Base-by-base conservation (phyloP, 2,113 vertebrate genomes). In the Rhagologus leucostigma region DNA sequence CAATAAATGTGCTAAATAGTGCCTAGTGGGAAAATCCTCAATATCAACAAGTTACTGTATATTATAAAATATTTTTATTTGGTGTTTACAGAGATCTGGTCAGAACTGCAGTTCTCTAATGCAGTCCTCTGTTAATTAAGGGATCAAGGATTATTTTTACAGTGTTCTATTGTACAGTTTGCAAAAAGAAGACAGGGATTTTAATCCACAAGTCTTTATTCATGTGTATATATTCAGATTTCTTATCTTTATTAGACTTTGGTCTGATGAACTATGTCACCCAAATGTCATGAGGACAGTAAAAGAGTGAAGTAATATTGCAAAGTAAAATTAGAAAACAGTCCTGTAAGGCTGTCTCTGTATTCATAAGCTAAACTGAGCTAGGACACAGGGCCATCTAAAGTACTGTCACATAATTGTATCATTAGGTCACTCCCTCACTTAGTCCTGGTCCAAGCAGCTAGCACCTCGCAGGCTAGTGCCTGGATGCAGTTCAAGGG, bases 91-190 rank as follows among this genome's bases (percentile, higher is more conserved):
- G 35, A 9, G 10, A 59, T 82, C 50, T 91, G 89, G 84, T 84
- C 29, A 77, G 69, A 89, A 44, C 68, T 93, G 16, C 33, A n/a
- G 64, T 81, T 95, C 29, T 95, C 47, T 90, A 76, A 76, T 70
- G 37, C 32, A 65, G 23, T 70, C 21, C 14, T 88, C 41, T 41
- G 8, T 71, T 78, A 23, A 65, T 39, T 76, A 77, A 83, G 23
- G 65, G 55, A 30, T 73, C 19, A 76, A 65, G 7, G 37, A 23
- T 91, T 94, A 62, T 78, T 86, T 92, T 47, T 78, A 32, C 5
- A 44, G 13, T 26, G 4, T 80, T 80, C 39, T 65, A 1, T n/a
- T 85, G n/a, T 37, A 32, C 20, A 69, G 35, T 70, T 86, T n/a
- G 20, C 13, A 50, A 16, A 44, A 70, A 15, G 3, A 80, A 35